Base-by-base conservation (phyloP, 2,113 vertebrate genomes). In the Tragelaphus imberbis region DNA sequence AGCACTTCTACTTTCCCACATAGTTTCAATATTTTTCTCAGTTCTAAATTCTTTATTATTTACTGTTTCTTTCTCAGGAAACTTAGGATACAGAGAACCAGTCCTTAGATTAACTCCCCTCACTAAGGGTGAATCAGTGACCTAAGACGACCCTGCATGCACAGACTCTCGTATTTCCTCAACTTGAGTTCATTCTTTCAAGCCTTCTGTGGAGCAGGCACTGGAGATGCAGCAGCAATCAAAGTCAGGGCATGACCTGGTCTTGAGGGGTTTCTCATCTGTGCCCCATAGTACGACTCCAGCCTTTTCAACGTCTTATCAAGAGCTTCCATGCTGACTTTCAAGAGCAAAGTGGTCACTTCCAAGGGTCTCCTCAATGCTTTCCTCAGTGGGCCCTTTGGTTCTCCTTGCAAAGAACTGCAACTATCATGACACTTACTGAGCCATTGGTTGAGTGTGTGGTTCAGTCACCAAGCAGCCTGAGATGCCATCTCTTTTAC, bases 41-140 rank as follows among this genome's bases (percentile, higher is more conserved):
- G 71, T 14, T 86, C 23, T 14, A 71, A 82, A 90, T 56, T 56
- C 33, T 25, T 59, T 59, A 30, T 6, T 63, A 65, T 77, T 92
- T 49, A 59, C 17, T 95, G 13, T 88, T 27, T 65, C 17, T 87
- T 28, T 85, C 51, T 94, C 40, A 86, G 84, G 49, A 89, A 97
- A 89, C 14, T 56, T 84, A 90, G 40, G 10, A 44, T 40, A 36
- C 8, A 71, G 44, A 71, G 27, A 90, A n/a, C 1, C 23, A 96
- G 27, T 94, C 15, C 53, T 15, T 81, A 65, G 17, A 58, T 55
- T 53, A 92, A 47, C 15, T 65, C 28, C 1, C 8, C 0, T 79
- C 36, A 23, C 30, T 87, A 44, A 90, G 30, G 33, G 59, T 40
- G 13, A 84, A 79, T 71, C 25, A 68, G 16, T 68, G 80, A 59